Conservation (phyloP, 2,888 invertebrate genomes). For the Pherbina coryleti region DNA sequence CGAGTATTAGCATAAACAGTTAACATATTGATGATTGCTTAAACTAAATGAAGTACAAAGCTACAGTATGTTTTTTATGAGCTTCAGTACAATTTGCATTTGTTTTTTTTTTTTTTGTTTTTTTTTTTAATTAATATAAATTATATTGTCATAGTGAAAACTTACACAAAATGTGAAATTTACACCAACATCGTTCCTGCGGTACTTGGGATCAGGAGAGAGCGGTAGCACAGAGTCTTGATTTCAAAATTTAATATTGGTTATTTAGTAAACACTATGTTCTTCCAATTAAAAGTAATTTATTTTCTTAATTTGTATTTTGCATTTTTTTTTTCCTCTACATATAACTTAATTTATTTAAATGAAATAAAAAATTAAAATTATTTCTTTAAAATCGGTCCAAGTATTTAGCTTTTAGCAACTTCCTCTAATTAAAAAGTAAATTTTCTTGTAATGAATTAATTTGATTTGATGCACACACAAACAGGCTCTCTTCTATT, state of each 20-base stretch:
- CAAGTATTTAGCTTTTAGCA: constrained; percentile 38
- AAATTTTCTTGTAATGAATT: constrained; percentile 27
- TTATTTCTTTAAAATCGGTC: constrained; percentile 27
- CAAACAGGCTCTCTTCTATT: constrained; percentile 60
- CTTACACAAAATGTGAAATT: neutral
- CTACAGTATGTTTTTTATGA: neutral
- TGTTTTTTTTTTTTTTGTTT: neutral
- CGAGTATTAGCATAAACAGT: neutral
- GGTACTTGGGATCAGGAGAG: constrained; percentile 71
- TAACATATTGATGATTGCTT: constrained; percentile 58
- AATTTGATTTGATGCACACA: constrained; percentile 44
- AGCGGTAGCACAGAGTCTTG: constrained; percentile 67
- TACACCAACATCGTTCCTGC: constrained; percentile 26
- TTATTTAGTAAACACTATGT: constrained; percentile 36
- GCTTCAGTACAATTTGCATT: neutral
- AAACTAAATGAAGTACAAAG: constrained; percentile 54
- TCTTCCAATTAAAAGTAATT: constrained; percentile 44
- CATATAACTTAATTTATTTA: constrained; percentile 25
- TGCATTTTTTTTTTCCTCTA: constrained; percentile 39
- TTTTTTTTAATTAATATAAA: constrained; percentile 1
- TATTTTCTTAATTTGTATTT: constrained; percentile 46
- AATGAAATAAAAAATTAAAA: constrained; percentile 10
- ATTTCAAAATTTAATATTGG: constrained; percentile 44
- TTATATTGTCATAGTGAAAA: neutral
- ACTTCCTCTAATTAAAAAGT: constrained; percentile 36